Conservation (phyloP, 2,113 vertebrate species). For the Vulpes ferrilata region DNA sequence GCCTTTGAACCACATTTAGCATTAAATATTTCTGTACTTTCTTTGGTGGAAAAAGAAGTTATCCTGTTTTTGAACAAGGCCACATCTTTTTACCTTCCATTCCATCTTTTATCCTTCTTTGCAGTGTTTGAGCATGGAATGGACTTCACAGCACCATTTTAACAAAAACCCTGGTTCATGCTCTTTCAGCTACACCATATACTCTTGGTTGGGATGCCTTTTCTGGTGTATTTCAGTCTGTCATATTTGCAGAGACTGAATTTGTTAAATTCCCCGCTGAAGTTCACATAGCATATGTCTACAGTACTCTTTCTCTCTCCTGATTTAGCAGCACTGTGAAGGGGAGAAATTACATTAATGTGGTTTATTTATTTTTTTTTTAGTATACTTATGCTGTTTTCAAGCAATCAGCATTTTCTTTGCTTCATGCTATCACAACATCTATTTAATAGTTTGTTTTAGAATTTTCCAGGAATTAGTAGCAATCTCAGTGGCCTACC, state of each 20-base stretch:
- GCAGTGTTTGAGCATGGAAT: background rate
- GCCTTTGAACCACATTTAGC: background rate
- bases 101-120: background rate
- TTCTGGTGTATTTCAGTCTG: background rate
- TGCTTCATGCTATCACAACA: conserved; percentile 37
- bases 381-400: conserved; percentile 11
- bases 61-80: background rate
- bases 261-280: background rate
- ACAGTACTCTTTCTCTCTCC: background rate
- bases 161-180: background rate
- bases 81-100: background rate
- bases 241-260: background rate
- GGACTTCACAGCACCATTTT: background rate
- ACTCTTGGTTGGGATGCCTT: background rate
- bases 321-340: background rate
- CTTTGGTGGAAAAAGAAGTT: background rate
- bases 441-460: conserved; percentile 65
- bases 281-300: background rate
- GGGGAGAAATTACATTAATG: conserved; percentile 17
- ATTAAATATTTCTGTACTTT: background rate
- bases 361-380: conserved; percentile 47
- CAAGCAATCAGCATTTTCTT: conserved; percentile 57
- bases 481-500: background rate
- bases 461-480: conserved; percentile 43
- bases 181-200: background rate